Base-by-base conservation (phyloP, 2,888 invertebrate species). In the Leptopilina syphax region DNA sequence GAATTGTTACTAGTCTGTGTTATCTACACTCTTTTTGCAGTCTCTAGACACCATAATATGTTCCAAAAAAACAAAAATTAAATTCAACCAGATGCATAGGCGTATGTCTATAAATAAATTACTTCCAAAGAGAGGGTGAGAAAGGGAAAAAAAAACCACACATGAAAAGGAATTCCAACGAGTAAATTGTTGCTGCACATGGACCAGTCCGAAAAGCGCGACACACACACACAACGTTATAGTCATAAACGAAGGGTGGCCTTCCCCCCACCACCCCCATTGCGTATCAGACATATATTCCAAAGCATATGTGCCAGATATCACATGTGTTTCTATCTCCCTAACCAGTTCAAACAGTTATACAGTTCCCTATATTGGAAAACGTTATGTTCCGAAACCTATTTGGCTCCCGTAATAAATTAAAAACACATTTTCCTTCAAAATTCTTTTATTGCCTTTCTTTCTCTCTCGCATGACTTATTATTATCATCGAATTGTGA, bases 271-370 rank as follows among this genome's bases (percentile, higher is more conserved):
- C 44, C 44, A 44, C 44, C 44, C 44, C 8, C 34, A 41, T 34
- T 54, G 13, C 54, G 34, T 57, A 73, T 57, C 73, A 47, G 50
- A 70, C 13, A 70, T 13, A 50, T 27, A 73, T 41, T 54, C 54
- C 27, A 54, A 4, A 8, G 50, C 73, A 73, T 57, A 73, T 73
- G 73, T 73, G 73, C 57, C n/a, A 73, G 57, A 73, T 73, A 73
- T 57, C 73, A 73, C 73, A 73, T 73, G 57, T 73, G 73, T 34
- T 73, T 27, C 73, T 27, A 73, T 73, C 54, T 57, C 57, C 70
- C 57, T 57, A 73, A 73, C 73, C 54, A 73, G 73, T 27, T 41
- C 57, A 57, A 54, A 34, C 44, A 44, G 7, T 44, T 50, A 34
- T 34, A 34, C 4, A 34, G 73, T 57, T 57, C 34, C 73, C 73